Percentiles rank a stretch among this genome's conserved stretches.
These are phyloP conservation scores for Cephus pulcher DNA, from an alignment of 2,888 invertebrate species.

Conservation along the genomic window DNA sequence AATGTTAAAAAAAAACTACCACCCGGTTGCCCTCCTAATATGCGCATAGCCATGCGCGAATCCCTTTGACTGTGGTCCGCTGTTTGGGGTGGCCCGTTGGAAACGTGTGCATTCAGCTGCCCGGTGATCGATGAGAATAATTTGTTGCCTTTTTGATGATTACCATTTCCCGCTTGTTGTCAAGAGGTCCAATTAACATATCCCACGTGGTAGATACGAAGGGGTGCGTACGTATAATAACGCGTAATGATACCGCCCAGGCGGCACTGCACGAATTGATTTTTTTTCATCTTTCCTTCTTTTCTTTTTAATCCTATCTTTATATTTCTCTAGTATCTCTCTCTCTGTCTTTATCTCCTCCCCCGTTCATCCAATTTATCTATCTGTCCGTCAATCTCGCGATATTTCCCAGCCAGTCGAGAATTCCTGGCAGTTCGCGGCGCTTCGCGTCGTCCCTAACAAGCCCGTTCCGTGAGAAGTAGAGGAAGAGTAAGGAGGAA, in stretches of 20 bases:
- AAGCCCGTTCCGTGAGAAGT: background rate
- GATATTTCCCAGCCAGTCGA: background rate
- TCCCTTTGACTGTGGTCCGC: constrained; percentile 51
- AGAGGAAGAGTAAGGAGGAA: background rate
- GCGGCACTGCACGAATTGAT: background rate
- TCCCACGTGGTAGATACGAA: background rate
- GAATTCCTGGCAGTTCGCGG: background rate
- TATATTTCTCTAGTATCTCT: constrained; percentile 18
- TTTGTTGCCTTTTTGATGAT: constrained; percentile 54
- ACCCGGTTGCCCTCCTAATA: constrained; percentile 25
- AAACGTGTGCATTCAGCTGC: background rate
- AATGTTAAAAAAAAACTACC: background rate
- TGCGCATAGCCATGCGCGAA: constrained; percentile 41
- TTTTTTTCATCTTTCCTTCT: constrained; percentile 5
- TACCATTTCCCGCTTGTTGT: constrained; percentile 40
- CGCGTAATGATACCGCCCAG: constrained; percentile 42
- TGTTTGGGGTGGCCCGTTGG: constrained; percentile 38
- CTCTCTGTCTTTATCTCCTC: constrained; percentile 32
- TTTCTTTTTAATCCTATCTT: background rate
- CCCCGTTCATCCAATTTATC: constrained; percentile 28
- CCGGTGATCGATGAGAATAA: constrained; percentile 56
- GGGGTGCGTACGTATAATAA: constrained; percentile 35
- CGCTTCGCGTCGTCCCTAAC: background rate
- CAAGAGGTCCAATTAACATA: constrained; percentile 7
- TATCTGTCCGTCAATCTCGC: constrained; percentile 5